Conservation (phyloP, 2,113 vertebrate species). For the Toxotes jaculatrix region DNA sequence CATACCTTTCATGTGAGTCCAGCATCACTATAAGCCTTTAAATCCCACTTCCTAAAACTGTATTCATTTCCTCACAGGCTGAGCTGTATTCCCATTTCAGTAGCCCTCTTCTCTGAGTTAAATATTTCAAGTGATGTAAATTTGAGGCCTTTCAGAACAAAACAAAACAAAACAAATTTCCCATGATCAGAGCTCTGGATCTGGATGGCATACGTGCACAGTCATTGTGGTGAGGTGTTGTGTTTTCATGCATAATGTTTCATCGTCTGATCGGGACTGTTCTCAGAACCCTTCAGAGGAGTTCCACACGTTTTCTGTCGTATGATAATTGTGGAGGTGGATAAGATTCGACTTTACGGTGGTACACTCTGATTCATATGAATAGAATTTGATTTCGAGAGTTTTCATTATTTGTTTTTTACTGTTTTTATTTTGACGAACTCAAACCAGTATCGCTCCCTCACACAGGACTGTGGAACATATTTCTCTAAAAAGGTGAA, state of each 20-base stretch:
- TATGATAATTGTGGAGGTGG: neutral
- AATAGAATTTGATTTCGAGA: neutral
- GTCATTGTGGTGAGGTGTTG: neutral
- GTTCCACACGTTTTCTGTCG: neutral
- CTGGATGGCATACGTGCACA: neutral
- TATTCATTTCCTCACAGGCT: constrained; percentile 73
- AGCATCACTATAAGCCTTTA: constrained; percentile 61
- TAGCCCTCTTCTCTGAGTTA: constrained; percentile 19
- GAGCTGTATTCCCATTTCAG: constrained; percentile 35
- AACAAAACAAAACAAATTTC: neutral
- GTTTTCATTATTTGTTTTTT: neutral
- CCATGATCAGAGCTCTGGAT: constrained; percentile 14
- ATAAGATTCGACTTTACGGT: neutral
- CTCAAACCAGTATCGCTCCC: neutral
- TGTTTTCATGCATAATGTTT: neutral
- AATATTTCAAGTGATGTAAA: constrained; percentile 45
- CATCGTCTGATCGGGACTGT: neutral
- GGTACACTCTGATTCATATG: neutral
- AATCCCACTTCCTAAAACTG: constrained; percentile 64
- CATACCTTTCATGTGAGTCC: constrained; percentile 94
- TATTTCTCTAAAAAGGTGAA: constrained; percentile 21
- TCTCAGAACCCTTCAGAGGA: neutral
- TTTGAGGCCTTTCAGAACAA: constrained; percentile 13
- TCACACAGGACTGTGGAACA: neutral
- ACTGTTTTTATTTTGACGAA: neutral